These are phyloP conservation scores for Clarias macrocephalus DNA, from an alignment of 2,113 vertebrate species.

Conservation along the genomic window DNA sequence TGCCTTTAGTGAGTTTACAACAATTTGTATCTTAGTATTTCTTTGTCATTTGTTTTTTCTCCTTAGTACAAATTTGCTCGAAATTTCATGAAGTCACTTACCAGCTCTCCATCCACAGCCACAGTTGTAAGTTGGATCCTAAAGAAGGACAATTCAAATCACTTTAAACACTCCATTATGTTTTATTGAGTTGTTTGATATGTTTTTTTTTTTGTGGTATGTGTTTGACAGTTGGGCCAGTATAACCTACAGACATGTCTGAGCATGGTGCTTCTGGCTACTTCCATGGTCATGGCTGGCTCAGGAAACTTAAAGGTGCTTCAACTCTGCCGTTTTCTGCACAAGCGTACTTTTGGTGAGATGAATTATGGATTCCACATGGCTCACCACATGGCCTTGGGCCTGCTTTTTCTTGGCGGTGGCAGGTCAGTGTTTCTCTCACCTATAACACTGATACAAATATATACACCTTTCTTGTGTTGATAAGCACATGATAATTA, in stretches of 20 bases:
- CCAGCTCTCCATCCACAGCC: conserved; percentile 75
- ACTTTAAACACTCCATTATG: not conserved
- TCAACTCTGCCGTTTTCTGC: conserved; percentile 94
- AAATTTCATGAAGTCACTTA: conserved; percentile 91
- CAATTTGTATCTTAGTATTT: not conserved
- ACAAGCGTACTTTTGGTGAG: conserved; percentile 91
- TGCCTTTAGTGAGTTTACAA: not conserved
- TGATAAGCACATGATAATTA: not conserved
- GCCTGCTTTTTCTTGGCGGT: conserved; percentile 92
- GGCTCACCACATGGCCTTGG: conserved; percentile 96
- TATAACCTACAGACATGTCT: conserved; percentile 92
- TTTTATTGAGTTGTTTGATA: not conserved
- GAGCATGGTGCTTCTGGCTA: conserved; percentile 89
- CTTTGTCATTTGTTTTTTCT: not conserved
- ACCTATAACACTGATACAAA: not conserved
- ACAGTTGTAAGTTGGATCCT: conserved; percentile 81
- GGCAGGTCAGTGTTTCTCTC: conserved; percentile 79
- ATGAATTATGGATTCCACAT: conserved; percentile 99
- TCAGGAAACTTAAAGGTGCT: conserved; percentile 91
- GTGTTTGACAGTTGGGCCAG: conserved; percentile 80
- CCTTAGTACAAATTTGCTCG: conserved; percentile 86
- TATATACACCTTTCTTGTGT: not conserved
- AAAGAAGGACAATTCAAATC: not conserved
- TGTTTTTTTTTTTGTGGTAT: not conserved
- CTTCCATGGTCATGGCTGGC: conserved; percentile 96